Conservation (phyloP, 2,113 vertebrate species). For the Chamaetylas fuelleborni region DNA sequence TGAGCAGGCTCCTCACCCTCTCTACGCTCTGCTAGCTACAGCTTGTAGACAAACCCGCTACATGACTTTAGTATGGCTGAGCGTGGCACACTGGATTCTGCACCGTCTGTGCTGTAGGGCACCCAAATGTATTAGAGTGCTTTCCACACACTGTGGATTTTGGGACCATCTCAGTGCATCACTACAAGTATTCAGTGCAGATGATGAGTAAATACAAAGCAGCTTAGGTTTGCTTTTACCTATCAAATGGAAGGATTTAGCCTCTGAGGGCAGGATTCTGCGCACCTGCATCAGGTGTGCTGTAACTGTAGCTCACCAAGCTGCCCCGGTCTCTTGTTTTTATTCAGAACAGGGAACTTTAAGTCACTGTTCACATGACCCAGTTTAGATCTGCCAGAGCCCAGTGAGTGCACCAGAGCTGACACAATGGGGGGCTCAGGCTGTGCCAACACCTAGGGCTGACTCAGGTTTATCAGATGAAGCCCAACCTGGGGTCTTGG, state of each 20-base stretch:
- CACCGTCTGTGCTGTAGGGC: rapidly evolving
- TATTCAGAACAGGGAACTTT: neutral
- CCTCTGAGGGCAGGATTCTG: neutral
- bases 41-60: neutral
- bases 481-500: neutral
- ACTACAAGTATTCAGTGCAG: neutral
- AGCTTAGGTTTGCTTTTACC: neutral
- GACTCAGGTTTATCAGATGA: neutral
- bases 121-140: neutral
- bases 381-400: neutral
- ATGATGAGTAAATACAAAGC: neutral
- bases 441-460: neutral
- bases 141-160: neutral
- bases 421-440: neutral
- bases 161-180: neutral
- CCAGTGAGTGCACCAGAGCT: neutral
- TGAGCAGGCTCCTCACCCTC: neutral
- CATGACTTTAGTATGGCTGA: neutral
- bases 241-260: rapidly evolving
- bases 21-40: neutral
- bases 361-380: neutral
- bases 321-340: neutral
- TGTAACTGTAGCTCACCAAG: neutral
- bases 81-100: rapidly evolving
- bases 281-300: rapidly evolving